Evolutionary conservation across 2,888 invertebrate species (phyloP), one percentile per base, ranked within the genome.

Genomic region (Himalopsyche tibetana): DNA sequence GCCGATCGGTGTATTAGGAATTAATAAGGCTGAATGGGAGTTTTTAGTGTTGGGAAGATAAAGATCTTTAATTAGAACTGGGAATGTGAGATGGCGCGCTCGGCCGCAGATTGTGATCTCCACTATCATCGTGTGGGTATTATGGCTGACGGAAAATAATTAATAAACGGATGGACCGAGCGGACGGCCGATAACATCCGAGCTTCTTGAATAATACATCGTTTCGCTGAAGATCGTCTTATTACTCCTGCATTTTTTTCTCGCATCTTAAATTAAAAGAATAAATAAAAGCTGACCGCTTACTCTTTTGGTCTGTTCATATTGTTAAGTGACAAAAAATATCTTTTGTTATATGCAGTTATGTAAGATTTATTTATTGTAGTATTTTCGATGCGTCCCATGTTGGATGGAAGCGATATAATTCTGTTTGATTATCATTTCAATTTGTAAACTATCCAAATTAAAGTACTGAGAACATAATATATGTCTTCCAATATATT

Each of bases 11-110:
- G 90, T 90, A 91, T 91, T 91, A 91, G 90, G 90, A 91, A 91
- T 91, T 91, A 91, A 91, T 91, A 91, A 91, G 90, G 90, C 90
- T 85, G 90, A 90, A 90, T 91, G 91, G 90, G 90, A 91, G 90
- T 91, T 90, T 90, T 90, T 90, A 90, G 90, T 89, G 85, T 85
- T 84, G 87, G 89, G 89, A 89, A 80, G 88, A 88, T 88, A 88
- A 28, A 82, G 86, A 88, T 88, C 88, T 88, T 88, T 88, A 88
- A 88, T 88, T 88, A 88, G 87, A 86, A 84, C 79, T 42, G 86
- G 84, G 86, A 88, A 88, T 88, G 87, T 74, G 88, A 86, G 88
- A 87, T 85, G 85, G 80, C 81, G 85, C 85, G 82, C 82, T 82
- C 81, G 36, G 79, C 56, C 36, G 74, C 51, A 56, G 86, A 86